Evolutionary conservation across 2,797 vertebrate genomes (phyloP).

Genomic region (Onychomys leucogaster): DNA sequence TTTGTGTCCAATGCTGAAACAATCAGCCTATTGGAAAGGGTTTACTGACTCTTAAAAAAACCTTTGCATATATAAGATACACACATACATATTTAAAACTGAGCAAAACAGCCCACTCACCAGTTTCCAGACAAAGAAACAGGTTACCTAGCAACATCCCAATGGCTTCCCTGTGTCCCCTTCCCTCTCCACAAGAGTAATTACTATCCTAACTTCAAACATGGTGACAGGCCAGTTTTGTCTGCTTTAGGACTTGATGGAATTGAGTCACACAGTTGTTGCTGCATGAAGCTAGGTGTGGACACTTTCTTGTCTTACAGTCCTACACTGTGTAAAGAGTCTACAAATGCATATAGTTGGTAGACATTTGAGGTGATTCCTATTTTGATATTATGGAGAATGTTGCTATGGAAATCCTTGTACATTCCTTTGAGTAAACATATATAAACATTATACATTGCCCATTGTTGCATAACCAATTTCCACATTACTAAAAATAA

Average conservation of each 20-base stretch:
- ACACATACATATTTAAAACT: conserved; percentile 27
- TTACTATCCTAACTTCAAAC: conserved; percentile 19
- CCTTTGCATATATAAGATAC: conserved; percentile 15
- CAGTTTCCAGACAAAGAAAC: conserved; percentile 22
- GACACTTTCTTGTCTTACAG: background rate
- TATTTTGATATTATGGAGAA: conserved; percentile 46
- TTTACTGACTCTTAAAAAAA: background rate
- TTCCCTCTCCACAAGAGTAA: background rate
- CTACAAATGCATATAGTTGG: background rate
- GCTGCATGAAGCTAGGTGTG: background rate
- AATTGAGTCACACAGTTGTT: background rate
- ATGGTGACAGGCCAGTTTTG: background rate
- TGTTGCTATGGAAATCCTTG: conserved; percentile 32
- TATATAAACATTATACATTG: conserved; percentile 12
- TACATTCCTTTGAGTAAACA: background rate
- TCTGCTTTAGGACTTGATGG: background rate
- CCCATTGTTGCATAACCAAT: background rate
- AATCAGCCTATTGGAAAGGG: background rate
- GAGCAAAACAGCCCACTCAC: background rate
- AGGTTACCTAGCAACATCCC: background rate
- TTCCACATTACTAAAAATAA: background rate
- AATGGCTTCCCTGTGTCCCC: background rate
- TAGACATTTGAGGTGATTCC: background rate
- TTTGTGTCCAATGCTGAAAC: background rate
- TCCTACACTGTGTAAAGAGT: background rate